A percentile compares a stretch with the other conserved stretches of the same genome.
Evolutionary conservation across 2,888 invertebrate genomes (phyloP).

Genomic region (Dermolepida albohirtum): DNA sequence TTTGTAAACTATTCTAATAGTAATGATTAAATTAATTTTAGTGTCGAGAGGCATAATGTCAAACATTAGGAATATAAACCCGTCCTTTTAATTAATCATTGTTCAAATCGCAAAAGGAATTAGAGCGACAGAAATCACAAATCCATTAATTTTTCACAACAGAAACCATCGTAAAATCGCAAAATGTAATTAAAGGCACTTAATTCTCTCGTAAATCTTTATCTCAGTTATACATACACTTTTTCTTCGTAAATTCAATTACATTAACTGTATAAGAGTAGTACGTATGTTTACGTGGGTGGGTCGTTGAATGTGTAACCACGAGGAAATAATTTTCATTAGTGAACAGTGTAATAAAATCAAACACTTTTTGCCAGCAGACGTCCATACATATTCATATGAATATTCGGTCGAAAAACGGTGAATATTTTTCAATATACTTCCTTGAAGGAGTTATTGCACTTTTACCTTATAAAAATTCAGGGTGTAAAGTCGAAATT

Average conservation of each 20-base stretch:
- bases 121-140: conserved; percentile 25
- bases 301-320: neutral
- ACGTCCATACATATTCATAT: neutral
- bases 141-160: conserved; percentile 29
- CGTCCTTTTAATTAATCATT: conserved; percentile 24
- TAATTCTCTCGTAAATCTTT: conserved; percentile 22
- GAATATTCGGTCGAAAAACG: conserved; percentile 4
- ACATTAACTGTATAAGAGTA: conserved; percentile 9
- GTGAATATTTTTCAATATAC: conserved; percentile 33
- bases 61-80: neutral
- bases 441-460: conserved; percentile 28
- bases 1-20: too few species aligned
- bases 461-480: conserved; percentile 41
- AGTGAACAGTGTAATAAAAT: conserved; percentile 10
- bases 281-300: conserved; percentile 3
- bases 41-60: neutral
- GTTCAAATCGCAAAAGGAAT: conserved; percentile 8
- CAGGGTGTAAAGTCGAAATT: conserved; percentile 50
- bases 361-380: conserved; percentile 8
- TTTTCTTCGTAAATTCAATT: conserved; percentile 32
- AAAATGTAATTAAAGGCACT: conserved; percentile 17
- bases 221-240: conserved; percentile 13
- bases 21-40: too few species aligned
- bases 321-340: conserved; percentile 8
- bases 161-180: conserved; percentile 21